Base-by-base conservation (phyloP, 2,113 vertebrate genomes). In the Chionis minor region DNA sequence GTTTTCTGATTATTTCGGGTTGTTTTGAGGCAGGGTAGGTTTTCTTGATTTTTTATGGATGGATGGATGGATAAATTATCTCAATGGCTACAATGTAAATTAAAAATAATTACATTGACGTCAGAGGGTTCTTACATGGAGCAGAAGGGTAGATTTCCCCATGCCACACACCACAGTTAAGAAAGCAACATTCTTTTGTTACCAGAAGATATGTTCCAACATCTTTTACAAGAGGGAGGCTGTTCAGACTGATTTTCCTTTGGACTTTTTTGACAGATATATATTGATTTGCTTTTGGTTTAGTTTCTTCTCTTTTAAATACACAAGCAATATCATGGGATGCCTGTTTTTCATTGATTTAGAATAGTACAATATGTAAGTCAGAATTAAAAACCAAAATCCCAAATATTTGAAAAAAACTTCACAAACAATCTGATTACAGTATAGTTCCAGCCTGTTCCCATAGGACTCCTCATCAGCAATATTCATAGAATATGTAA, bases 401-500 rank as follows among this genome's bases (percentile, higher is more conserved):
- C 14, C 19, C n/a, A 62, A 23, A 55, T 40, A 42, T 40, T 93
- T 30, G 7, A 18, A 66, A 58, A 55, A 72, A 72, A 30, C 27
- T 69, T 72, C 14, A 44, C 11, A 82, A 95, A 59, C 28, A 84
- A 74, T 69, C 19, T 86, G 71, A 94, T 92, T 88, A 32, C 63
- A 58, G 13, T 18, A 47, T 12, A 55, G 23, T 81, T 94, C 52
- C 70, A 87, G 21, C 9, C 24, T 42, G 94, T 94, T 47, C 67
- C 23, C 58, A 14, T 4, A 32, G 72, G 86, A 18, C 74, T 49
- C 54, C 88, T 96, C 73, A 88, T 90, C 94, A 96, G 74, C 84
- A 61, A 23, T 81, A 88, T 91, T 96, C 69, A 90, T 23, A 84
- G 91, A 94, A 87, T 81, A 49, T 87, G 66, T 91, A 95, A 97